Conservation (phyloP, 2,888 invertebrate species). For the Epinotia nisella region DNA sequence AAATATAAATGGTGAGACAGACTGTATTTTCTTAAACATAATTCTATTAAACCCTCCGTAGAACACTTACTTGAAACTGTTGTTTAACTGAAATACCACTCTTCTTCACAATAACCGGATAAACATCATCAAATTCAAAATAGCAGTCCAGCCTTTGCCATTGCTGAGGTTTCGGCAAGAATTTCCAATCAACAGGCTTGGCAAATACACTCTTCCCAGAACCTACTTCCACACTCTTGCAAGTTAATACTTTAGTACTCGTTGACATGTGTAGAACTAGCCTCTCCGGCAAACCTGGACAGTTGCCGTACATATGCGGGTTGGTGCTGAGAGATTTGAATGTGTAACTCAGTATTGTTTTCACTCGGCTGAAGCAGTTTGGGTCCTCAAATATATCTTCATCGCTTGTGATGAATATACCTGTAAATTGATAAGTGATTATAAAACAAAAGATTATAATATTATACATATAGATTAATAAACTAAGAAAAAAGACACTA, state of each 20-base stretch:
- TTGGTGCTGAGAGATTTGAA: conserved; percentile 83
- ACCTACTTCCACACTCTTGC: conserved; percentile 87
- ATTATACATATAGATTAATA: too few relatives aligned
- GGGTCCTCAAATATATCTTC: conserved; percentile 86
- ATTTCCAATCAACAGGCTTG: conserved; percentile 91
- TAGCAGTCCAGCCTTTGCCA: conserved; percentile 92
- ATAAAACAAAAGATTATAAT: neutral
- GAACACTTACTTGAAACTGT: conserved; percentile 86
- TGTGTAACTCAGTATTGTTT: conserved; percentile 83
- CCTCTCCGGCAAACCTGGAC: conserved; percentile 83
- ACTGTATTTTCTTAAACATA: neutral
- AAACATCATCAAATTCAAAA: conserved; percentile 90
- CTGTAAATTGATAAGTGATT: conserved; percentile 60
- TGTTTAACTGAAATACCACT: conserved; percentile 87
- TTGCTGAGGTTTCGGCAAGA: conserved; percentile 87
- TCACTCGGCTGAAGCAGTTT: conserved; percentile 84
- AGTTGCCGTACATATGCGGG: conserved; percentile 86
- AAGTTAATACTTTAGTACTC: conserved; percentile 83
- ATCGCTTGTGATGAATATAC: conserved; percentile 90
- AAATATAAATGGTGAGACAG: neutral
- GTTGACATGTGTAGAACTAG: conserved; percentile 86
- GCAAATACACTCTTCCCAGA: conserved; percentile 74
- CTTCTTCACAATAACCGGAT: conserved; percentile 87
- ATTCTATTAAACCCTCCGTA: neutral
- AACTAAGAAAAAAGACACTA: too few relatives aligned